Evolutionary conservation across 2,797 vertebrate species (phyloP), one percentile per base, ranked within the genome.

Genomic region (Schizopygopsis malacanthus): DNA sequence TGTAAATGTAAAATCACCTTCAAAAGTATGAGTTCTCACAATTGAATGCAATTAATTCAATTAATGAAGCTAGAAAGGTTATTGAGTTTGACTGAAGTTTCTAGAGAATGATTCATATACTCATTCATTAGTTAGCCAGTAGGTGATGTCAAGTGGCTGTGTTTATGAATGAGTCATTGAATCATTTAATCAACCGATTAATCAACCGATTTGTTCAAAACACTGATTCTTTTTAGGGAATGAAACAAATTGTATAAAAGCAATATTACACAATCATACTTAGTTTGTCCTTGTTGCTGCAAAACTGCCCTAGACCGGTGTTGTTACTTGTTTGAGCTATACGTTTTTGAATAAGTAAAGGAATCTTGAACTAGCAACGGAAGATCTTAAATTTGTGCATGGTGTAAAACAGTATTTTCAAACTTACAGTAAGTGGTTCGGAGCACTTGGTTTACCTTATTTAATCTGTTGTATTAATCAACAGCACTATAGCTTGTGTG

Each of bases 381-480:
- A 12, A 71, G 22, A n/a, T 45, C 11, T n/a, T 72, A 72, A 45
- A 45, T 72, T 72, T n/a, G n/a, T 25, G 70, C 41, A 25, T 47
- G 41, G 6, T 3, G 1, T 45, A 47, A 72, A 43, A 45, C 13
- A 47, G 3, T 72, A 72, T 25, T 72, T 43, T n/a, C 22, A 6
- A 11, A 25, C n/a, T 45, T 25, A 15, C 22, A 45, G 22, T 25
- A 72, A 45, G 22, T n/a, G 22, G 12, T 12, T n/a, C n/a, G 16
- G 15, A 12, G 28, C 72, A 75, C 25, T 75, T 18, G 10, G 4
- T 52, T 75, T 75, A 10, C 28, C 25, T 10, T 52, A 28, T 75
- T 75, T 6, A 75, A 75, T 39, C 65, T 20, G 4, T 67, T 67
- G 65, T 67, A 37, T 67, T 67, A 18, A 67, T 67, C 63, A 67